A percentile compares a stretch with the other conserved stretches of the same genome.
These are phyloP conservation scores for Perognathus longimembris DNA, from an alignment of 2,113 vertebrate genomes.

Conservation along the genomic window DNA sequence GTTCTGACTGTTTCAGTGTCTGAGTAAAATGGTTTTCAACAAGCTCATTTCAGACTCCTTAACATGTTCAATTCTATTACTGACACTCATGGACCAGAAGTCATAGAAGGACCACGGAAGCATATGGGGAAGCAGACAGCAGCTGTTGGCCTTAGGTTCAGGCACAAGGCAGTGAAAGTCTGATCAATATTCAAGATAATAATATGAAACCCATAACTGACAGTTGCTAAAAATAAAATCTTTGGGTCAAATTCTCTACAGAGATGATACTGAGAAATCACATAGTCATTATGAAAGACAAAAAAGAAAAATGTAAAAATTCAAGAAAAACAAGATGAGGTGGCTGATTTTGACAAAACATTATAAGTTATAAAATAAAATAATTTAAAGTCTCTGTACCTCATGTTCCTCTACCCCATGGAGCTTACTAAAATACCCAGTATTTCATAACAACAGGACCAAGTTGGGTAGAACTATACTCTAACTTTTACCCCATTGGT, in stretches of 20 bases:
- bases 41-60: neutral
- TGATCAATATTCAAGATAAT: neutral
- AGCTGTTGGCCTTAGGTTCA: neutral
- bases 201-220: neutral
- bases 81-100: neutral
- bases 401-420: neutral
- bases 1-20: neutral
- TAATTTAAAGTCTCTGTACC: neutral
- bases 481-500: neutral
- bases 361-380: neutral
- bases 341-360: neutral
- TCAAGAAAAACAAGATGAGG: neutral
- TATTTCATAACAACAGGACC: neutral
- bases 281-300: neutral
- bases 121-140: neutral
- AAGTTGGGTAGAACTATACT: neutral
- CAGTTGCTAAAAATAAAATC: neutral
- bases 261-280: neutral
- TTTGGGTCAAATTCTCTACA: neutral
- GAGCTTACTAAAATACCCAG: neutral
- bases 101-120: neutral
- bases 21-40: neutral
- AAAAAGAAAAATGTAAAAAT: neutral
- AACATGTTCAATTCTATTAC: neutral
- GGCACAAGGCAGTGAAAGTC: neutral